Base-by-base conservation (phyloP, 2,888 invertebrate genomes). In the Habrosyne pyritoides region DNA sequence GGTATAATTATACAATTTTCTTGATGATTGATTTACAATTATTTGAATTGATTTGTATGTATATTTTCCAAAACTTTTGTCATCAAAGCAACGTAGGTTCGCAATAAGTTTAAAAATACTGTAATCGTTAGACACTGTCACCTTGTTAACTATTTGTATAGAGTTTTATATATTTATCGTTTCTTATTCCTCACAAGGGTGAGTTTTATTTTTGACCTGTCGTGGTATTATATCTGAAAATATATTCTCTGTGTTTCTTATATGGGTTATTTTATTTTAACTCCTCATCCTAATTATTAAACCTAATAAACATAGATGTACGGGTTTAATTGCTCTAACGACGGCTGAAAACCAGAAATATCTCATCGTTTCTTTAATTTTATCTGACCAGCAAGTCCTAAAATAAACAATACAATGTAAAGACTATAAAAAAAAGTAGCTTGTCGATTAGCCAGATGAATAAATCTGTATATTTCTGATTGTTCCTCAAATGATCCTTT, bases 221-320 rank as follows among this genome's bases (percentile, higher is more conserved):
- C 90, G 83, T 90, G 86, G 87, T 89, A 89, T 90, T 89, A 87
- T 87, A 87, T 88, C 89, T 90, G 87, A 84, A 89, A 91, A 87
- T 91, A 91, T 90, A 91, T 87, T 89, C 84, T 91, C 90, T 89
- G 91, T 91, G 91, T 91, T 92, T 91, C 91, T 83, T 85, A 86
- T 58, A 46, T 60, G 61, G 67, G 42, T 2, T 68, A 77, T 87
- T 87, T 86, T 67, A 81, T 82, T 86, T 59, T 22, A 49, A 28
- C 12, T 30, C 18, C 47, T 21, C 30, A 30, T 0, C 18, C 42
- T 18, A n/a, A n/a, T n/a, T 42, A 8, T 5, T 42, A n/a, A 42
- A 2, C 42, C 7, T 18, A 6, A 8, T 42, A n/a, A n/a, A n/a
- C n/a, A n/a, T n/a, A n/a, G n/a, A n/a, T n/a, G n/a, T n/a, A n/a